Evolutionary conservation across 2,888 invertebrate species (phyloP), one percentile per base, ranked within the genome.

Genomic region (Ormyrus thymus): DNA sequence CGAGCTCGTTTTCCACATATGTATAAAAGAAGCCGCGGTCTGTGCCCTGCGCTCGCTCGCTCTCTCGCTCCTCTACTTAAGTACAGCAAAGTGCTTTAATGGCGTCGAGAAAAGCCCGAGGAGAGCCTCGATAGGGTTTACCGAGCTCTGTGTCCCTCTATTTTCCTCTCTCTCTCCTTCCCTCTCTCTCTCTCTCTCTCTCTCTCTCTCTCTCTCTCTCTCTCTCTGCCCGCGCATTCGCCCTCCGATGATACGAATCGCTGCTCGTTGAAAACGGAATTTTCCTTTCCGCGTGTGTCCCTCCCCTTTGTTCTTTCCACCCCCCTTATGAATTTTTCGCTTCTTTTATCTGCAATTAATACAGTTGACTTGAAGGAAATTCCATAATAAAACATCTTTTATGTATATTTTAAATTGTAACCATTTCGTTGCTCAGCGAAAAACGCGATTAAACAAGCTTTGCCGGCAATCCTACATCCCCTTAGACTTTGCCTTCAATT

Each of bases 31-130:
- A 83, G 81, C 78, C 55, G 53, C 70, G 64, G 65, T 48, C 61
- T 59, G n/a, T 11, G 61, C 11, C 29, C 29, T 64, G 68, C 50
- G 15, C 43, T 43, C 59, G 15, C 48, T 10, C 11, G 7, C 69
- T 48, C 64, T 9, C 58, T 48, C 65, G 11, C 78, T 83, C 82
- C 81, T 70, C 76, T 77, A 79, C 82, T 79, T 82, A 83, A 74
- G 79, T 81, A 81, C 83, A 80, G 83, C 82, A 82, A 82, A 82
- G 82, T 83, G 82, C 82, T 84, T 83, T 84, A 84, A 84, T 83
- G 84, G 82, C 83, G 82, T 82, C 82, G 83, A 81, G 84, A 83
- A 81, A 81, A 81, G 78, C 81, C 81, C 72, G 70, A 69, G 56
- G 65, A 76, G 76, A 78, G 77, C 68, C 75, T 76, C 72, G 81